These are phyloP conservation scores for Notodonta dromedarius DNA, from an alignment of 2,888 invertebrate genomes.

Conservation along the genomic window DNA sequence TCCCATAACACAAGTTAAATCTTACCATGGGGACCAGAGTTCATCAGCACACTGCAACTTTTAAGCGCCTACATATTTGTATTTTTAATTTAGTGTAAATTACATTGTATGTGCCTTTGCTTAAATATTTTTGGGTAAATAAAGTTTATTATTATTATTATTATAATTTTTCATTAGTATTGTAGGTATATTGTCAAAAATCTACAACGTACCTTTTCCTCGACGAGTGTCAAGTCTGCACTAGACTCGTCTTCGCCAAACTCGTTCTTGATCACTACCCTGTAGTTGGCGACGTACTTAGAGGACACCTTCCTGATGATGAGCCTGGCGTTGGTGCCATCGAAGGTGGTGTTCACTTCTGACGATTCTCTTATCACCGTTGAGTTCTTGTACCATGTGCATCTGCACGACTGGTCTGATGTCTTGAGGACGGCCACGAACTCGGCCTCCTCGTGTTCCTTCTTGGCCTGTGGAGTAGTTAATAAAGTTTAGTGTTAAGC, in stretches of 20 bases:
- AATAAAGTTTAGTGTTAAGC: background rate
- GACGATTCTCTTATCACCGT: conserved; percentile 91
- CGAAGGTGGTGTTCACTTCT: conserved; percentile 91
- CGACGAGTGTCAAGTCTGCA: conserved; percentile 92
- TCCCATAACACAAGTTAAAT: too few relatives aligned
- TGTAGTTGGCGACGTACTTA: conserved; percentile 93
- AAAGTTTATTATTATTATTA: too few relatives aligned
- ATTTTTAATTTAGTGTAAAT: too few relatives aligned
- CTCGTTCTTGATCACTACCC: conserved; percentile 94
- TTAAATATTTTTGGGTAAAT: too few relatives aligned
- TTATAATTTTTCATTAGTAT: too few relatives aligned
- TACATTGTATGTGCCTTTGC: too few relatives aligned
- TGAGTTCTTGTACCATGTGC: conserved; percentile 94
- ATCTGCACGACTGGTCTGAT: conserved; percentile 90
- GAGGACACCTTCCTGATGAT: conserved; percentile 90
- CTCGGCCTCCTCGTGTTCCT: conserved; percentile 88
- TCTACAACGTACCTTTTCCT: conserved; percentile 75
- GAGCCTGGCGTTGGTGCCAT: conserved; percentile 91
- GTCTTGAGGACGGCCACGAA: conserved; percentile 90
- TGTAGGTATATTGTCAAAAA: too few relatives aligned
- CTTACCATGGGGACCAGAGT: too few relatives aligned
- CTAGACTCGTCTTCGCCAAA: conserved; percentile 95
- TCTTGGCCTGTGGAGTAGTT: conserved; percentile 63
- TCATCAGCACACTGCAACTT: too few relatives aligned
- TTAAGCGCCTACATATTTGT: too few relatives aligned